These are phyloP conservation scores for Eulemur macaco DNA, from an alignment of 2,113 vertebrate genomes.

Conservation along the genomic window DNA sequence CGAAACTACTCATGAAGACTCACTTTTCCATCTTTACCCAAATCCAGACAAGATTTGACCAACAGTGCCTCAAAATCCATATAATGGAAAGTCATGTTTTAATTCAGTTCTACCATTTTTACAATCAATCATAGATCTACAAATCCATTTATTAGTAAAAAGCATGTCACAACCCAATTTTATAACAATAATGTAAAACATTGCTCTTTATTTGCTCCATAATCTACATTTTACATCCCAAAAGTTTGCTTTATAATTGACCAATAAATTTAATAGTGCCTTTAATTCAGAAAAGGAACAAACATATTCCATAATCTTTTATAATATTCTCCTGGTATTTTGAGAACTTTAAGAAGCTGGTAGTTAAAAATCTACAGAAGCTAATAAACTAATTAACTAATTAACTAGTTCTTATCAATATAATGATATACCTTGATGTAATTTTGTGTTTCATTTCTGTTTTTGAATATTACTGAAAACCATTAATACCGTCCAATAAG, in stretches of 20 bases:
- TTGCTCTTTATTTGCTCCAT: neutral
- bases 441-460: conserved; percentile 47
- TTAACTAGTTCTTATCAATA: neutral
- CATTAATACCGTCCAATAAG: neutral
- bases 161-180: neutral
- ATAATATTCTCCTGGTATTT: conserved; percentile 14
- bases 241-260: neutral
- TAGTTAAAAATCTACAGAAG: conserved; percentile 38
- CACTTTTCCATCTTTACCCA: neutral
- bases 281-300: conserved; percentile 20
- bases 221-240: conserved; percentile 1
- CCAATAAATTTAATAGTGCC: neutral
- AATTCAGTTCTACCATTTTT: neutral
- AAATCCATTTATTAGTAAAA: neutral
- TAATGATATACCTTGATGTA: conserved; percentile 36
- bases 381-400: conserved; percentile 47
- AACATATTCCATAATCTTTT: neutral
- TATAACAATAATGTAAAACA: neutral
- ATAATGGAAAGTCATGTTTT: neutral
- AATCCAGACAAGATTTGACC: neutral
- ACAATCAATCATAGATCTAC: neutral
- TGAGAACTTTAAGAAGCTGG: conserved; percentile 44
- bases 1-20: neutral
- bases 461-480: conserved; percentile 14
- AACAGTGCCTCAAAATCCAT: neutral